Base-by-base conservation (phyloP, 1,140 invertebrate species). In the Cylas formicarius region DNA sequence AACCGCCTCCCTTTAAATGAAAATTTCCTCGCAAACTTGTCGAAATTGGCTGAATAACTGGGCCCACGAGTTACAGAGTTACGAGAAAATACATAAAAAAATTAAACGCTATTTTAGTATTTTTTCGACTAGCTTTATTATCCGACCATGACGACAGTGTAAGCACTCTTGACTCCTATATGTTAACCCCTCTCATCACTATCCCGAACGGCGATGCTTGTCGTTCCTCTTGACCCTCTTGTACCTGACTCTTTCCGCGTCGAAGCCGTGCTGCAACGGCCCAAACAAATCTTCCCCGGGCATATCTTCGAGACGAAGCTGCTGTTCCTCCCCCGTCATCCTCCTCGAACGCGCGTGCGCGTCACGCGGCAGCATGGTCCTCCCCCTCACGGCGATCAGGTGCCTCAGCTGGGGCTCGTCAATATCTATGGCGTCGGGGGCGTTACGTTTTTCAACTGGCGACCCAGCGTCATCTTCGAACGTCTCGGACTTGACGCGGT, bases 221-320 rank as follows among this genome's bases (percentile, higher is more conserved):
- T 35, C 38, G 9, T 32, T 39, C 21, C 60, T 36, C 49, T 61
- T 63, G 7, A 66, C 57, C 21, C 64, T 48, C 45, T 66, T 66
- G 33, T 57, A 63, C 32, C 64, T 50, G 1, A 52, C 39, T 23
- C 63, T 40, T 45, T 63, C 58, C 53, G 60, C 35, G 29, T 60
- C 55, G 24, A 57, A 65, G 41, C 58, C 56, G 33, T 63, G 54
- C 7, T 62, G 61, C 9, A 63, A 44, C 2, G 54, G 57, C 2
- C 64, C 64, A 45, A 66, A 66, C 11, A 65, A 41, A 46, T 65
- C 63, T 26, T 56, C 46, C 18, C 58, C 59, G 3, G 54, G 54
- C 46, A 65, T 54, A 36, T 61, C 57, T 7, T 44, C 44, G 2
- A 64, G 42, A 20, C 53, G 43, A 19, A 55, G 39, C 9, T 42